Percentiles rank a stretch among this genome's conserved stretches.
Conservation (phyloP, 2,888 invertebrate species). For the Tetragonula carbonaria region DNA sequence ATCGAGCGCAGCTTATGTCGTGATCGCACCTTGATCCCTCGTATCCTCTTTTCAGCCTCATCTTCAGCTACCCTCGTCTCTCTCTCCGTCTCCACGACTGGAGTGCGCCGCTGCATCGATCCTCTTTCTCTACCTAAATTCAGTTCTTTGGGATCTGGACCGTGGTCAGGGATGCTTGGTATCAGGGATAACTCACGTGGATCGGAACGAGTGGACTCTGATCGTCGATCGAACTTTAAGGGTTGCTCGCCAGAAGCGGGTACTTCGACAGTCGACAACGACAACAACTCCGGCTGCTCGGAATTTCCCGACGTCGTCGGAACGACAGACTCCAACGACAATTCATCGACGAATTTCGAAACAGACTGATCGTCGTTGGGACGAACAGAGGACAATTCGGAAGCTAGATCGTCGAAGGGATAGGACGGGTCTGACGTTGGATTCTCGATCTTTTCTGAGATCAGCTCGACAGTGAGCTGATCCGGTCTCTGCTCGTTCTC, state of each 20-base stretch:
- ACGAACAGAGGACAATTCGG: conserved; percentile 1
- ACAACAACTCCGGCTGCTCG: conserved; percentile 1
- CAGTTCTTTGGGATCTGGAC: conserved; percentile 68
- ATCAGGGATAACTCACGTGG: conserved; percentile 39
- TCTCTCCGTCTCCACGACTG: conserved; percentile 74
- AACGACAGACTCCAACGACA: neutral
- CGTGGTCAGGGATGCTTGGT: conserved; percentile 6
- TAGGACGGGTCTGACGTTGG: conserved; percentile 4
- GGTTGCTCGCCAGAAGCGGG: neutral
- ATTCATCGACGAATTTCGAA: neutral
- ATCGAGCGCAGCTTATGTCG: conserved; percentile 72
- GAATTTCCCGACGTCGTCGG: neutral
- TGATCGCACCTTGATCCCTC: conserved; percentile 82
- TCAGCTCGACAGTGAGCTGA: conserved; percentile 52
- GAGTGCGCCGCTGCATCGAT: conserved; percentile 75
- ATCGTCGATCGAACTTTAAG: neutral
- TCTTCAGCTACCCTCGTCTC: conserved; percentile 73
- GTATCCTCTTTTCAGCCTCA: conserved; percentile 77
- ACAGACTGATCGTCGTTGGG: neutral
- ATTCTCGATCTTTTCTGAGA: conserved; percentile 5
- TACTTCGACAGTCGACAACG: neutral
- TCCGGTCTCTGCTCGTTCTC: conserved; percentile 81
- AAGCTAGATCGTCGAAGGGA: conserved; percentile 54
- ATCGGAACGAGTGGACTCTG: conserved; percentile 34
- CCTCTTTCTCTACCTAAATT: conserved; percentile 80